Conservation (phyloP, 1,140 invertebrate species). For the Cydia pomonella region DNA sequence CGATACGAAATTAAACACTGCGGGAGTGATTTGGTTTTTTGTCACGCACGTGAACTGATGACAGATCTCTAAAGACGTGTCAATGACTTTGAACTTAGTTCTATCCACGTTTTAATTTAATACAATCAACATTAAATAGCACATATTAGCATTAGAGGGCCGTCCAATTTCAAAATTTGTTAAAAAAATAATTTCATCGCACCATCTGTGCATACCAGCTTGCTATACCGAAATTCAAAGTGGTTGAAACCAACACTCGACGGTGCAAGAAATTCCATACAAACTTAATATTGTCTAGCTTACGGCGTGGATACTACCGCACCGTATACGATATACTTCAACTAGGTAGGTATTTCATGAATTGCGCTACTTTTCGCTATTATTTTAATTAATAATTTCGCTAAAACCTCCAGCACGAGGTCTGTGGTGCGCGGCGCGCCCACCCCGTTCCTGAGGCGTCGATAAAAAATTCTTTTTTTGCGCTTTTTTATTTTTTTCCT, state of each 20-base stretch:
- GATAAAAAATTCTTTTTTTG: constrained; percentile 63
- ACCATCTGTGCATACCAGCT: constrained; percentile 55
- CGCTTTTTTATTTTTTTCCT: constrained; percentile 52
- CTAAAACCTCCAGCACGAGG: constrained; percentile 63
- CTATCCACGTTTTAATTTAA: background rate
- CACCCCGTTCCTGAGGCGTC: constrained; percentile 59
- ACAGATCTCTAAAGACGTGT: background rate
- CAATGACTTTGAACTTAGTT: background rate
- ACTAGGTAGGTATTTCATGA: constrained; percentile 73
- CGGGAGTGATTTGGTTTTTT: constrained; percentile 10
- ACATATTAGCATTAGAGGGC: background rate
- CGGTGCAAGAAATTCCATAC: constrained; percentile 64
- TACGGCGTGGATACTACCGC: constrained; percentile 64
- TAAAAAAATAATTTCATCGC: constrained; percentile 72
- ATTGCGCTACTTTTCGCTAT: constrained; percentile 76
- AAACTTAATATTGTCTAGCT: constrained; percentile 73
- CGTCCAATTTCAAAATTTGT: constrained; percentile 52
- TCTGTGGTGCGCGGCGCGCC: constrained; percentile 46
- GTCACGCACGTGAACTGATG: background rate
- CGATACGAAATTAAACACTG: constrained; percentile 16
- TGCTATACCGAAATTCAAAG: constrained; percentile 37
- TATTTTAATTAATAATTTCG: constrained; percentile 71
- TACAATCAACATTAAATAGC: constrained; percentile 7
- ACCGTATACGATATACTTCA: constrained; percentile 63
- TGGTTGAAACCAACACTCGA: constrained; percentile 40